Percentiles rank a stretch among this genome's conserved stretches.
These are phyloP conservation scores for Mactra quadrangularis DNA, from an alignment of 1,140 invertebrate species.

Conservation along the genomic window DNA sequence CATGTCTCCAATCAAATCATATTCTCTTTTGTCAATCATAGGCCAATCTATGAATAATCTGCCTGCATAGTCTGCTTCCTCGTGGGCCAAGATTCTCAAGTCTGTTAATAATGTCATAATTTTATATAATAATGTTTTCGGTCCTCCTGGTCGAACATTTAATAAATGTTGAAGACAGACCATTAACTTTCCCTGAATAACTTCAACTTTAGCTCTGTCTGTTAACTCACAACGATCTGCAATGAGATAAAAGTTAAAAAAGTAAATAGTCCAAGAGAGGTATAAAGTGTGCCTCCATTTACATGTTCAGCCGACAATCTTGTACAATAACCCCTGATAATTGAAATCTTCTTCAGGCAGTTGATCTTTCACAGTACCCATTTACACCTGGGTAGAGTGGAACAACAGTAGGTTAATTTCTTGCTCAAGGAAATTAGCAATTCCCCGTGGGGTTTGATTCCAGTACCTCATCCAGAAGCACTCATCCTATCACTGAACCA, in stretches of 20 bases:
- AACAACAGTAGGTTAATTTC: too few species aligned
- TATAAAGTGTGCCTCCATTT: not conserved
- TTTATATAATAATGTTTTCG: not conserved
- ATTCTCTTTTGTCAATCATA: not conserved
- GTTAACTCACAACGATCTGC: constrained; percentile 70
- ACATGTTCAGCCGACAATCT: too few species aligned
- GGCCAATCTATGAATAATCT: constrained; percentile 1
- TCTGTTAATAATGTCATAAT: constrained; percentile 6
- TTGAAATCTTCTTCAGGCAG: too few species aligned
- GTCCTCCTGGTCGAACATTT: constrained; percentile 7
- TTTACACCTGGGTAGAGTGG: too few species aligned
- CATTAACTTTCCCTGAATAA: constrained; percentile 69
- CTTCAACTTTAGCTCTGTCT: constrained; percentile 63
- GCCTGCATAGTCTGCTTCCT: not conserved
- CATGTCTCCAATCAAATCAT: not conserved
- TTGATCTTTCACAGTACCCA: too few species aligned
- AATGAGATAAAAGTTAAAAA: constrained; percentile 12
- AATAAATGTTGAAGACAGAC: constrained; percentile 65
- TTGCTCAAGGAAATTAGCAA: too few species aligned
- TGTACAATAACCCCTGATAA: too few species aligned
- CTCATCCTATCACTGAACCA: too few species aligned
- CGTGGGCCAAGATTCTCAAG: constrained; percentile 1
- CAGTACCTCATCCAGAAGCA: not conserved
- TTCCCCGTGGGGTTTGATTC: not conserved
- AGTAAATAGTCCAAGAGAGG: not conserved